Conservation (phyloP, 2,797 vertebrate genomes). For the Poecilia wingei region DNA sequence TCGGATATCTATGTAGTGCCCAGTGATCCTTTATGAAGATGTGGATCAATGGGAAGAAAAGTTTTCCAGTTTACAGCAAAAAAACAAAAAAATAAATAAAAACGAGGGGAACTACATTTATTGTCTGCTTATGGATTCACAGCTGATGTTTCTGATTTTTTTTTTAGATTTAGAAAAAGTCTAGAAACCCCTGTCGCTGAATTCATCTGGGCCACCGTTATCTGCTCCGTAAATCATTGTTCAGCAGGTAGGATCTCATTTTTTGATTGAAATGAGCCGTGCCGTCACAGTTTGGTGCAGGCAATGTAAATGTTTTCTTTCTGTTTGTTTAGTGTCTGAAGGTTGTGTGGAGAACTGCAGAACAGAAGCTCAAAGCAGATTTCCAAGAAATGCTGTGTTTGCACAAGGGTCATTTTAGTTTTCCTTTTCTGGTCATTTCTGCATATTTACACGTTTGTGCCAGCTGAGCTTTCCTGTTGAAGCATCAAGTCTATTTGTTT, state of each 20-base stretch:
- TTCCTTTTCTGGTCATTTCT: neutral
- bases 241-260: neutral
- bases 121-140: neutral
- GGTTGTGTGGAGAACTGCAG: neutral
- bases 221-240: neutral
- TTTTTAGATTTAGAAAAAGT: no score
- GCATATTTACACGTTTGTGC: neutral
- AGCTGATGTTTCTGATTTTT: neutral
- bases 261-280: neutral
- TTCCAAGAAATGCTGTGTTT: slow-evolving; percentile 10
- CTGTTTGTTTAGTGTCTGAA: slow-evolving; percentile 2
- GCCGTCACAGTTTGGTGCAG: neutral
- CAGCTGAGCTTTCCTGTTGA: neutral
- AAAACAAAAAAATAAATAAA: neutral
- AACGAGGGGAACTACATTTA: neutral
- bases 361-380: neutral
- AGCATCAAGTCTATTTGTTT: neutral
- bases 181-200: neutral
- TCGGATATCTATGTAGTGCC: neutral
- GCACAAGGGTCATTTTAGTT: neutral
- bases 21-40: neutral
- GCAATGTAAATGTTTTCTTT: neutral
- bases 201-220: neutral
- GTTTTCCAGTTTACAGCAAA: neutral
- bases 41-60: neutral